phyloP scores from a whole-genome alignment of 2,113 vertebrate species.

The Orthochromis indermauri region DNA sequence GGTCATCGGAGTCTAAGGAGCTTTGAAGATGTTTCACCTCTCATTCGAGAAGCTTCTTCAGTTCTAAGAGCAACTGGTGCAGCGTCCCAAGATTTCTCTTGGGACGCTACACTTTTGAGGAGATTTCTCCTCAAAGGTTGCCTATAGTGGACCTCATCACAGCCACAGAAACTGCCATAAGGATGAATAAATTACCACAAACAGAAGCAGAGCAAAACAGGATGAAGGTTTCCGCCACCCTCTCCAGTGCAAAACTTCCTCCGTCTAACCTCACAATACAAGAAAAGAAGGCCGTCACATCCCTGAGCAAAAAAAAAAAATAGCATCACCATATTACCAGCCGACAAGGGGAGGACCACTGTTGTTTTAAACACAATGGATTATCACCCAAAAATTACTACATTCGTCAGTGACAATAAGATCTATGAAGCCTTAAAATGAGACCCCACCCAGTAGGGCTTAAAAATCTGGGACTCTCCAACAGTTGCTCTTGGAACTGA shows the following conservation, averaged over 20 bases:
- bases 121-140: background rate
- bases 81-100: background rate
- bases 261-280: background rate
- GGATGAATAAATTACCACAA: background rate
- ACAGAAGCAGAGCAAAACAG: background rate
- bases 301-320: background rate
- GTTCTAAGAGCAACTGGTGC: background rate
- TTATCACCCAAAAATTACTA: background rate
- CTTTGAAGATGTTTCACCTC: background rate
- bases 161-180: background rate
- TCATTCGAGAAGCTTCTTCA: background rate
- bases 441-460: background rate
- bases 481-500: background rate
- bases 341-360: background rate
- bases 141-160: background rate
- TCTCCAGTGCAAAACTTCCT: background rate
- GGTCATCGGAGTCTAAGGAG: background rate
- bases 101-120: too few relatives aligned
- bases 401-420: background rate
- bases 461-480: background rate
- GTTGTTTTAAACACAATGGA: background rate
- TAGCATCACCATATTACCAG: background rate
- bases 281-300: background rate
- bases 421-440: background rate
- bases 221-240: background rate